Conservation (phyloP, 1,140 invertebrate species). For the Radopholus similis region DNA sequence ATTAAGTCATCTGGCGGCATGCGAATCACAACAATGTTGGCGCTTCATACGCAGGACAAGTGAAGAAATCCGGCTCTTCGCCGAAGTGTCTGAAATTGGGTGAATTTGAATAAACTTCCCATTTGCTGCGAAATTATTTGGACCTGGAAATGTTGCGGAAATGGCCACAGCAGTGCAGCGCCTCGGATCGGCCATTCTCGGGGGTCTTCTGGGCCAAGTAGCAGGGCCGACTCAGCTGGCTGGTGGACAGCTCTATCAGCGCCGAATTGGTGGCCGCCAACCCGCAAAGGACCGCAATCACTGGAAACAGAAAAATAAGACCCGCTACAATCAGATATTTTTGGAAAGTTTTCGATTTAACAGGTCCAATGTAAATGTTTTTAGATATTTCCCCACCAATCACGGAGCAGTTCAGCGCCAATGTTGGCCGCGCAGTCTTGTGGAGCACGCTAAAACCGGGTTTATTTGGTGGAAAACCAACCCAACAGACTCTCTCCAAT, state of each 20-base stretch:
- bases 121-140: too few relatives aligned
- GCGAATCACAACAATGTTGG: too few relatives aligned
- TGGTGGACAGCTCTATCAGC: constrained; percentile 21
- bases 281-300: constrained; percentile 32
- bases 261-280: constrained; percentile 39
- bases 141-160: constrained; percentile 30
- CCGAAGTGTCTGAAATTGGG: too few relatives aligned
- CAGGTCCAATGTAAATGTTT: not conserved
- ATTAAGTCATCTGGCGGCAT: too few relatives aligned
- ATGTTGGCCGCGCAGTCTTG: constrained; percentile 11
- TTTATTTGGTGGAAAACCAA: constrained; percentile 3
- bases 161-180: constrained; percentile 26
- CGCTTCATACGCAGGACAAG: too few relatives aligned
- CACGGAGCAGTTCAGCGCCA: constrained; percentile 23
- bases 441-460: constrained; percentile 27
- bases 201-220: constrained; percentile 23
- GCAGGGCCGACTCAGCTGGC: constrained; percentile 27
- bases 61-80: too few relatives aligned
- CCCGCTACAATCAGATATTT: not conserved
- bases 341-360: not conserved
- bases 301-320: constrained; percentile 1
- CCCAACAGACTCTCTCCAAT: not conserved
- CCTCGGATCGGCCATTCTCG: constrained; percentile 7
- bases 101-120: too few relatives aligned
- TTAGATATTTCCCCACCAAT: constrained; percentile 33